Percentiles rank a stretch among this genome's conserved stretches.
phyloP scores from a whole-genome alignment of 1,140 invertebrate species.

The Tetragnatha versicolor region DNA sequence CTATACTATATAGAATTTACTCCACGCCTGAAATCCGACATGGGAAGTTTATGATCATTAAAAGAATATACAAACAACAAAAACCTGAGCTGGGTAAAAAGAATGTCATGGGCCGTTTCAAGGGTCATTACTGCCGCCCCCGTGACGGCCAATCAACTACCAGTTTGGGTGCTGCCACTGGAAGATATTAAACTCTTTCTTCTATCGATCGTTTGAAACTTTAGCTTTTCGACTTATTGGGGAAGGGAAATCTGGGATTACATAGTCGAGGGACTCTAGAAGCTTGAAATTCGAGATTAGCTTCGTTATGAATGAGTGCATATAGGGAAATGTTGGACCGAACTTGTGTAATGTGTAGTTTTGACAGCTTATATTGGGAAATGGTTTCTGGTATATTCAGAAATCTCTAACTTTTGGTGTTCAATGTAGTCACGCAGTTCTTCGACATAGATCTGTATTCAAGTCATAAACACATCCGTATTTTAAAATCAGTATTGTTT shows the following conservation, averaged over 20 bases:
- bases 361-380: no score
- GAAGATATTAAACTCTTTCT: slow-evolving; percentile 37
- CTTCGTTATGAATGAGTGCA: slow-evolving; percentile 28
- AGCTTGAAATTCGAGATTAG: no score
- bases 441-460: no score
- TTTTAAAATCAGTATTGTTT: no score
- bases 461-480: no score
- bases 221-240: slow-evolving; percentile 5
- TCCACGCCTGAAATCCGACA: slow-evolving; percentile 9
- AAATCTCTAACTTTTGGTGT: no score
- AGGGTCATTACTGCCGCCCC: slow-evolving; percentile 30
- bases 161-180: neutral
- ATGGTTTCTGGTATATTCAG: no score
- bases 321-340: no score
- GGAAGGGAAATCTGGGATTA: slow-evolving; percentile 6
- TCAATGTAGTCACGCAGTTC: no score
- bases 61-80: slow-evolving; percentile 28
- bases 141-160: slow-evolving; percentile 4
- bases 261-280: neutral
- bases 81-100: neutral
- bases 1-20: slow-evolving; percentile 8
- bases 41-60: slow-evolving; percentile 43
- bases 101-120: slow-evolving; percentile 25
- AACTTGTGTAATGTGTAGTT: no score
- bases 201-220: neutral